phyloP scores from a whole-genome alignment of 2,113 vertebrate species.

The Caloenas nicobarica region DNA sequence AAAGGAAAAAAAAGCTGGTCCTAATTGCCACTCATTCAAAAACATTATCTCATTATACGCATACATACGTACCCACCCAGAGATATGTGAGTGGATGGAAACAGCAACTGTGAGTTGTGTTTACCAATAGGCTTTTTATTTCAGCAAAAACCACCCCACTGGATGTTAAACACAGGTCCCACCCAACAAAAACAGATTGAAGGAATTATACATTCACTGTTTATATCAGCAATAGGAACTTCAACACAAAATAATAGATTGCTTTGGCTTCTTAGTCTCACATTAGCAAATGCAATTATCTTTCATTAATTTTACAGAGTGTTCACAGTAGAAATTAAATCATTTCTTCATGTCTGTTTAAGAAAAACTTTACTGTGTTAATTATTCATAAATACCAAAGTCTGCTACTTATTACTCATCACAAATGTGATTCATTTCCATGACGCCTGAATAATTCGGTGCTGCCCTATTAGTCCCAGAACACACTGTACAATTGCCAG shows the following conservation, averaged over 20 bases:
- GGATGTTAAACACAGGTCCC: background rate
- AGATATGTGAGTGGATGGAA: background rate
- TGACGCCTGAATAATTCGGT: constrained; percentile 39
- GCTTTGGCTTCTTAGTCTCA: constrained; percentile 33
- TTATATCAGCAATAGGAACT: constrained; percentile 33
- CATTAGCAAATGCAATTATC: constrained; percentile 59
- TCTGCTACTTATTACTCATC: constrained; percentile 52
- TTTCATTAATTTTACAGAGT: constrained; percentile 64
- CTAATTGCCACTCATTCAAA: constrained; percentile 44
- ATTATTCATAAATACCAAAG: constrained; percentile 67
- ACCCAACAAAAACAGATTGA: background rate
- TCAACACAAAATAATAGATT: background rate
- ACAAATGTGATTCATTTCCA: constrained; percentile 58
- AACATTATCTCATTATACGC: background rate
- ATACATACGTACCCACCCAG: constrained; percentile 1
- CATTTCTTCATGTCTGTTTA: constrained; percentile 50
- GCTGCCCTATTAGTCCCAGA: constrained; percentile 41
- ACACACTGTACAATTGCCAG: constrained; percentile 33
- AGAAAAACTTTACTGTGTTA: constrained; percentile 54
- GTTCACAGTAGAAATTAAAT: constrained; percentile 65
- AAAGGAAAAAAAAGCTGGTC: background rate
- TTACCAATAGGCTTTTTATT: background rate
- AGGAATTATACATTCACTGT: background rate
- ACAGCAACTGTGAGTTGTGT: background rate
- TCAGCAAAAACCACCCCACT: background rate